These are phyloP conservation scores for Anguilla marmorata DNA, from an alignment of 2,797 vertebrate genomes.

Conservation along the genomic window DNA sequence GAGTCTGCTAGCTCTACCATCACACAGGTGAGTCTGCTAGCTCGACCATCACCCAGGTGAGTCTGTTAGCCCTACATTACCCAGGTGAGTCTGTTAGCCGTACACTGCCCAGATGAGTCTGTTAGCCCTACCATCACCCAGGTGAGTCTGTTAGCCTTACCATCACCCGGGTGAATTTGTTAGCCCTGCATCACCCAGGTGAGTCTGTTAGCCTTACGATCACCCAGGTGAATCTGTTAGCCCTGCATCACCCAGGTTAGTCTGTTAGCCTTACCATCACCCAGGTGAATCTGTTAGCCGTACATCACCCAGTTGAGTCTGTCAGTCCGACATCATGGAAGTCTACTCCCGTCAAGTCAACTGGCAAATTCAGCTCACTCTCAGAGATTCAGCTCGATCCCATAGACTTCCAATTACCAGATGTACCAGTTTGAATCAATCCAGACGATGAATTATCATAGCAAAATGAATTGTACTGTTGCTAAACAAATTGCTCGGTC, in stretches of 20 bases:
- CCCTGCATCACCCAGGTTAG: not conserved
- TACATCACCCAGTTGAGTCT: not conserved
- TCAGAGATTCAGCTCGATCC: too few relatives aligned
- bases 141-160: slow-evolving; percentile 63
- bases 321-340: not conserved
- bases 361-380: too few relatives aligned
- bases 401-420: too few relatives aligned
- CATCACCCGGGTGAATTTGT: not conserved
- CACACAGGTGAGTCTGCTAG: slow-evolving; percentile 68
- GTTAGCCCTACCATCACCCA: slow-evolving; percentile 77
- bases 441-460: too few relatives aligned
- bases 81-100: too few relatives aligned
- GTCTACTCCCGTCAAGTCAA: too few relatives aligned
- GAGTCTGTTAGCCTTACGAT: too few relatives aligned
- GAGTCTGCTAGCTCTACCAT: slow-evolving; percentile 78
- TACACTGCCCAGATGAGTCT: slow-evolving; percentile 57
- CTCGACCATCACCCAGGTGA: slow-evolving; percentile 74
- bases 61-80: slow-evolving; percentile 34
- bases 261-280: too few relatives aligned
- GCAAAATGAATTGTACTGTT: too few relatives aligned
- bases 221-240: not conserved
- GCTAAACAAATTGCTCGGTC: too few relatives aligned
- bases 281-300: not conserved
- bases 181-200: not conserved
- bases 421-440: too few relatives aligned